Evolutionary conservation across 2,888 invertebrate genomes (phyloP).

Genomic region (Nomada fabriciana): DNA sequence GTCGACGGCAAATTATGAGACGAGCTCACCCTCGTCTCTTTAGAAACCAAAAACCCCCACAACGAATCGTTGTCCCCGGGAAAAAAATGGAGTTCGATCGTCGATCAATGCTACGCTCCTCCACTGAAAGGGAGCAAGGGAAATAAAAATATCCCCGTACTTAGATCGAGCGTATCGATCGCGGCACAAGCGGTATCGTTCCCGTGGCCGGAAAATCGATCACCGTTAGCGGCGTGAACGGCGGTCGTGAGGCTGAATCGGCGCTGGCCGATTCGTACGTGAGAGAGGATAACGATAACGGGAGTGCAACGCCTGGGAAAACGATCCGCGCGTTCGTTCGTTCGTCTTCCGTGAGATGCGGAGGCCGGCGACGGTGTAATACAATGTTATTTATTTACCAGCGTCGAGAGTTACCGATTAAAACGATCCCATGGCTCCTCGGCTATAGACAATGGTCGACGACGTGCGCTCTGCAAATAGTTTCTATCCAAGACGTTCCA

Average conservation of each 20-base stretch:
- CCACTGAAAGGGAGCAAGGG: neutral
- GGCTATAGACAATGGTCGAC: neutral
- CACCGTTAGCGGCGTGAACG: conserved; percentile 48
- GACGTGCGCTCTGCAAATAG: conserved; percentile 6
- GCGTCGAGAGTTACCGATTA: conserved; percentile 54
- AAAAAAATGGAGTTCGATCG: neutral
- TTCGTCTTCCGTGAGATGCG: conserved; percentile 68
- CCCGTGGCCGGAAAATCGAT: conserved; percentile 54
- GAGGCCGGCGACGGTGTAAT: conserved; percentile 54
- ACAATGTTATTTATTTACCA: conserved; percentile 68
- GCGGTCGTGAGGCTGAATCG: conserved; percentile 46
- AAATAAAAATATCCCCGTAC: neutral
- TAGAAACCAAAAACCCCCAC: too few species aligned
- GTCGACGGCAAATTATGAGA: too few species aligned
- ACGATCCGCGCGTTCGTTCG: conserved; percentile 69
- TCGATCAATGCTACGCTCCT: neutral
- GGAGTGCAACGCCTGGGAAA: conserved; percentile 74
- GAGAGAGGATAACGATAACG: conserved; percentile 75
- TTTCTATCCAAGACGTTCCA: neutral
- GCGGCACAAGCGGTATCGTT: conserved; percentile 25
- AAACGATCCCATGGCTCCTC: conserved; percentile 41
- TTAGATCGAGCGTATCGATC: neutral
- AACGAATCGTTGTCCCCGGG: neutral
- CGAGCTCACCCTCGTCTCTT: too few species aligned
- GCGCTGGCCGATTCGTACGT: conserved; percentile 66